Evolutionary conservation across 2,113 vertebrate species (phyloP).

Genomic region (Notothenia coriiceps): DNA sequence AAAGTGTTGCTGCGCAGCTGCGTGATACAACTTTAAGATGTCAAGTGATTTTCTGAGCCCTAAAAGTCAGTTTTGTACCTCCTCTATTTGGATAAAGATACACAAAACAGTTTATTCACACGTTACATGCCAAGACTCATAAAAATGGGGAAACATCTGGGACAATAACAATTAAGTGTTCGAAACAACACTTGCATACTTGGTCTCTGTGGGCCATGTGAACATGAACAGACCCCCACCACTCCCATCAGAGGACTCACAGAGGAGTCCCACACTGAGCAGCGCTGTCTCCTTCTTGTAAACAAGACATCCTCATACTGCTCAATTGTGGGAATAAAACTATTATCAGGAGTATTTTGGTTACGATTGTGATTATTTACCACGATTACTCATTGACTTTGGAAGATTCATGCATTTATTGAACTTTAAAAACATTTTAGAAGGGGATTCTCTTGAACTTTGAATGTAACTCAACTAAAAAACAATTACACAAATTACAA

Average conservation of each 20-base stretch:
- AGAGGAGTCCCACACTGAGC: constrained; percentile 12
- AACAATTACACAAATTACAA: no score
- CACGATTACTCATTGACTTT: no score
- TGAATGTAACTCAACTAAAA: no score
- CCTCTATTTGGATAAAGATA: constrained; percentile 23
- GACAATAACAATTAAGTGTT: constrained; percentile 66
- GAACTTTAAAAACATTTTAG: no score
- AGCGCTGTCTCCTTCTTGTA: constrained; percentile 26
- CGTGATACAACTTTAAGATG: constrained; percentile 25
- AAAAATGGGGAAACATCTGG: constrained; percentile 63
- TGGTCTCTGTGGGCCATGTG: constrained; percentile 44
- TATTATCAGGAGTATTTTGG: no score
- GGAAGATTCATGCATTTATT: no score
- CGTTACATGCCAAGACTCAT: constrained; percentile 28
- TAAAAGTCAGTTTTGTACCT: constrained; percentile 9
- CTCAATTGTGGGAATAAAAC: not conserved
- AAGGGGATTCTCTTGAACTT: no score
- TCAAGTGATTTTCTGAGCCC: constrained; percentile 13
- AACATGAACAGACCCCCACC: constrained; percentile 60
- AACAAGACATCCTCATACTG: not conserved
- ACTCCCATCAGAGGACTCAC: constrained; percentile 53
- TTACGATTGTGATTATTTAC: no score
- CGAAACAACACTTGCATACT: constrained; percentile 57
- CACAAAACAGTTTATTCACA: constrained; percentile 27
- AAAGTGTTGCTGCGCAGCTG: constrained; percentile 30